Base-by-base conservation (phyloP, 2,797 vertebrate genomes). In the Xerus rutilus region DNA sequence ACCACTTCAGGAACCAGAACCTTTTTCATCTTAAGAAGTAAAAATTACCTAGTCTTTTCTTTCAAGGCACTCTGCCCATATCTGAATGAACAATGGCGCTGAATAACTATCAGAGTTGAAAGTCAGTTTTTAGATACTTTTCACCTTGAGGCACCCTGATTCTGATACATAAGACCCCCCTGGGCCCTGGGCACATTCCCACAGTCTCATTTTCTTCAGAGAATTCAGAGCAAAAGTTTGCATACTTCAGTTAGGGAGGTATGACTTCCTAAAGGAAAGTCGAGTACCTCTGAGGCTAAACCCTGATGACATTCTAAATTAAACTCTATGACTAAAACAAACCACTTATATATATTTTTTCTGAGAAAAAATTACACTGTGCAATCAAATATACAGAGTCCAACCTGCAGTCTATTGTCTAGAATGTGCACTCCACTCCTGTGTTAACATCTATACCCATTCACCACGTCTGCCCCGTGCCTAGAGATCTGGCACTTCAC, bases 201-300 rank as follows among this genome's bases (percentile, higher is more conserved):
- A 77, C 57, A 20, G 32, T 73, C 35, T 86, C 23, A 23, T n/a
- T 91, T 81, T 93, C 89, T 95, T 72, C 32, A 69, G 90, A 57
- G 54, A 65, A 32, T 70, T 65, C 35, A 89, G 78, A 83, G 69
- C 28, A 85, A n/a, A 89, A 89, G 39, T 91, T 59, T 77, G 2
- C 54, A 95, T 69, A 57, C 67, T 65, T 15, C 47, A 39, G 12
- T 1, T 65, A 70, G 65, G 64, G 72, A 72, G 7, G 12, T 88
- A 84, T 28, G 25, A 13, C 11, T 83, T 77, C 70, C n/a, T 83
- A 45, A 59, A 90, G 62, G 39, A 76, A 93, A 78, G 54, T 62
- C 45, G 85, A 59, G 25, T 76, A 82, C 4, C 69, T 47, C 47
- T n/a, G 45, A 86, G 35, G 45, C 45, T 70, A 65, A 82, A 70